Percentiles rank a stretch among this genome's conserved stretches.
These are phyloP conservation scores for Chrysemys picta DNA, from an alignment of 2,113 vertebrate species.

Conservation along the genomic window DNA sequence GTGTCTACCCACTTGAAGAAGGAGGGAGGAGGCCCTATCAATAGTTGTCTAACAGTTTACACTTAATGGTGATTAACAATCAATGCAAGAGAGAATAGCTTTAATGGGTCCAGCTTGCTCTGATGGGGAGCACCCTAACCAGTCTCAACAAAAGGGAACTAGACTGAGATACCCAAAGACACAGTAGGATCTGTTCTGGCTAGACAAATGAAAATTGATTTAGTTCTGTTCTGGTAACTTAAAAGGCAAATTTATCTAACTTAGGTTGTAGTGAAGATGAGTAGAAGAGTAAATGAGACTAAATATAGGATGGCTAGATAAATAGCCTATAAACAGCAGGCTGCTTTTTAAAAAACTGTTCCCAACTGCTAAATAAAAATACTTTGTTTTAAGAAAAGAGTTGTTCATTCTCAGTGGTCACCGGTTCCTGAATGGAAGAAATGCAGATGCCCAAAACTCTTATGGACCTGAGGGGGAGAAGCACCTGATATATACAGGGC, in stretches of 20 bases:
- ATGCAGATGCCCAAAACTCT: neutral
- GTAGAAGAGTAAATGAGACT: too few species aligned
- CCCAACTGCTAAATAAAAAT: neutral
- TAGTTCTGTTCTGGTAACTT: constrained; percentile 34
- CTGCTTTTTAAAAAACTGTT: neutral
- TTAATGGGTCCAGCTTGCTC: neutral
- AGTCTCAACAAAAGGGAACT: constrained; percentile 43
- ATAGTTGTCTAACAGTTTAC: constrained; percentile 68
- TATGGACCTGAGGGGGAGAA: too few species aligned
- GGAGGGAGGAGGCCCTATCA: constrained; percentile 64
- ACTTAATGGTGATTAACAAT: constrained; percentile 37
- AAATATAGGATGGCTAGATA: neutral
- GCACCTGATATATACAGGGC: too few species aligned
- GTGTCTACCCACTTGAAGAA: constrained; percentile 62
- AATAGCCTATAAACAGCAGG: neutral
- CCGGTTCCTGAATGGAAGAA: neutral
- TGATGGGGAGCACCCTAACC: constrained; percentile 58
- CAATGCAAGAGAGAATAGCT: too few species aligned
- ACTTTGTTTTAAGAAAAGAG: neutral
- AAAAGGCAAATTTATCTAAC: constrained; percentile 15
- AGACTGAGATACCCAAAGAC: constrained; percentile 39
- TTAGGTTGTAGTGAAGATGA: neutral
- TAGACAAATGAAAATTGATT: constrained; percentile 52
- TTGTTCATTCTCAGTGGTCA: neutral
- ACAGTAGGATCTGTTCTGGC: constrained; percentile 27